Evolutionary conservation across 2,888 invertebrate genomes (phyloP), one percentile per base, ranked within the genome.

Genomic region (Drosophila rellima): DNA sequence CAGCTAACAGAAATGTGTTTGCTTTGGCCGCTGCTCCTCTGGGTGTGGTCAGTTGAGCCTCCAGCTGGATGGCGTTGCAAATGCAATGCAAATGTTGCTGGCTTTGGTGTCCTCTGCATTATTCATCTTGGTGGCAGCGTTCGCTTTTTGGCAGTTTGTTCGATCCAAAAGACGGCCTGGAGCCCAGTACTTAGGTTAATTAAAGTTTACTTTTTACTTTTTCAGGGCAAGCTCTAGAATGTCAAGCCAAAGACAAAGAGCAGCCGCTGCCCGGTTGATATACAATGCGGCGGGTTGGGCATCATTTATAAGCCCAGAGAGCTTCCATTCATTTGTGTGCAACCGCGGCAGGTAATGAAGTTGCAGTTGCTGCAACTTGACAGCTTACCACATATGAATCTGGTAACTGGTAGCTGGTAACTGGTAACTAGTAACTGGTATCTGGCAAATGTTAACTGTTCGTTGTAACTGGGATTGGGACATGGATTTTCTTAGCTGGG

Each of bases 181-280:
- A 44, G 44, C 35, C 52, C 47, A 70, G 64, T 78, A 77, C 85
- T 85, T 84, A 87, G 81, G 67, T 79, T 85, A 85, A 89, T 85
- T 89, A 87, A 87, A 87, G 76, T 71, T 62, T 74, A 70, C 70
- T 67, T 69, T 74, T 66, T 17, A 11, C 10, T 54, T 31, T 40
- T 54, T 40, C 29, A n/a, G 13, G 17, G 40, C 68, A 60, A 63
- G 42, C 33, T 56, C 31, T 4, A 40, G 57, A 67, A 39, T 71
- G 78, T 69, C 64, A 70, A 62, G 47, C 60, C 54, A 40, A 33
- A 65, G 82, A 82, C 71, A 82, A 84, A 82, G 76, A 65, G 68
- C 29, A 17, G 72, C 56, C 50, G 20, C 63, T 18, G 48, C 35
- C 26, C 11, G 62, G 13, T 26, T 55, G 35, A 74, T 62, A 39